Evolutionary conservation across 2,888 invertebrate species (phyloP).

Genomic region (Lasioglossum lativentre): DNA sequence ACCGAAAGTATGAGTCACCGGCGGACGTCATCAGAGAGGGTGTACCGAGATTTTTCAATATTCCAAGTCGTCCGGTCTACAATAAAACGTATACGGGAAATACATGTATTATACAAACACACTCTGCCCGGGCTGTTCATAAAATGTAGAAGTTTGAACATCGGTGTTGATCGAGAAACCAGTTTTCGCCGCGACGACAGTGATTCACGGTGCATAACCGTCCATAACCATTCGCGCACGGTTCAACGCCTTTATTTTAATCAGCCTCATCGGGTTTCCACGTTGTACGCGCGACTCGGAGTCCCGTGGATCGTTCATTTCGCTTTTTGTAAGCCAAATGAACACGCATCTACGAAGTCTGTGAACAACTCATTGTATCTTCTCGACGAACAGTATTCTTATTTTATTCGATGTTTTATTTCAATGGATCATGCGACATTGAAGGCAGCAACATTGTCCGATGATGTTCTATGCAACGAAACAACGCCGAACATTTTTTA

Average conservation of each 20-base stretch:
- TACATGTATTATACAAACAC: background rate
- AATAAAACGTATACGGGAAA: background rate
- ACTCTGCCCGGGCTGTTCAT: background rate
- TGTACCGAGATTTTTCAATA: background rate
- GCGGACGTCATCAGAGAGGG: background rate
- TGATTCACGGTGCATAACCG: slow-evolving; percentile 9
- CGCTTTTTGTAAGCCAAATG: background rate
- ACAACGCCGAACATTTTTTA: too few species aligned
- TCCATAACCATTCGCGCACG: background rate
- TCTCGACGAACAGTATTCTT: background rate
- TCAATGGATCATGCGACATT: too few species aligned
- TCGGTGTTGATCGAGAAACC: slow-evolving; percentile 2
- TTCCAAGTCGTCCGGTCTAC: background rate
- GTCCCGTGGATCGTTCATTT: background rate
- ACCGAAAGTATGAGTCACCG: background rate
- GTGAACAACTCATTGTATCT: background rate
- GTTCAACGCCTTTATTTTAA: slow-evolving; percentile 12
- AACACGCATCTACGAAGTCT: background rate
- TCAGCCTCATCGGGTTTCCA: background rate
- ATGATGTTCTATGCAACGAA: too few species aligned
- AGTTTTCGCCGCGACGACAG: slow-evolving; percentile 4
- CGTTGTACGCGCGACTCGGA: background rate
- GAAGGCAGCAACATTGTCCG: background rate
- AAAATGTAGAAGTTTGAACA: slow-evolving; percentile 5
- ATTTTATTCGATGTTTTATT: too few species aligned